phyloP scores from a whole-genome alignment of 1,140 invertebrate species.

The Steinernema feltiae region DNA sequence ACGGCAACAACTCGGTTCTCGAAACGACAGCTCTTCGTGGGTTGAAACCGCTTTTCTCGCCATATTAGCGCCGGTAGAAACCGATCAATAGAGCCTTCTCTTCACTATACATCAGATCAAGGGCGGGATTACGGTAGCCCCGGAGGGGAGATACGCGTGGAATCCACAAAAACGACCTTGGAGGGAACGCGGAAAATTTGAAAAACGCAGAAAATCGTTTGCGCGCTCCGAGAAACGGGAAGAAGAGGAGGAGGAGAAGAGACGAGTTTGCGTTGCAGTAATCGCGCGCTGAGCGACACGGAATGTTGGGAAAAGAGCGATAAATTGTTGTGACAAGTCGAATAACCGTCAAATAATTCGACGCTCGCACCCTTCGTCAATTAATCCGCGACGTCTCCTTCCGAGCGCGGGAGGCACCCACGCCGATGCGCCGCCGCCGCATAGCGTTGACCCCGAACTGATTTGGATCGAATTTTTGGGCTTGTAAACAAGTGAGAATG shows the following conservation, averaged over 20 bases:
- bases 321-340: slow-evolving; percentile 13
- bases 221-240: background rate
- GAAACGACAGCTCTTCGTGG: background rate
- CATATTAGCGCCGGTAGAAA: slow-evolving; percentile 4
- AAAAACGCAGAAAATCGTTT: background rate
- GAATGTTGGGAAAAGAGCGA: slow-evolving; percentile 15
- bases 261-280: background rate
- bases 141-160: background rate
- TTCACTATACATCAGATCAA: background rate
- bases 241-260: background rate
- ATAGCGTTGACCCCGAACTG: background rate
- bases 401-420: background rate
- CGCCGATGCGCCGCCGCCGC: background rate
- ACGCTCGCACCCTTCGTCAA: slow-evolving; percentile 13
- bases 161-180: background rate
- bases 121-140: background rate
- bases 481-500: background rate
- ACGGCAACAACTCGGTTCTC: background rate
- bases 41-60: background rate
- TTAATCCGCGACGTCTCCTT: slow-evolving; percentile 10
- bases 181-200: background rate
- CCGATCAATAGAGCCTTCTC: too few relatives aligned
- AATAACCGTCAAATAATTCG: slow-evolving; percentile 15
- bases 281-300: background rate
- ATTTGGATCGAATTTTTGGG: background rate